Evolutionary conservation across 1,140 invertebrate genomes (phyloP), one percentile per base, ranked within the genome.

Genomic region (Chrysopa pallens): DNA sequence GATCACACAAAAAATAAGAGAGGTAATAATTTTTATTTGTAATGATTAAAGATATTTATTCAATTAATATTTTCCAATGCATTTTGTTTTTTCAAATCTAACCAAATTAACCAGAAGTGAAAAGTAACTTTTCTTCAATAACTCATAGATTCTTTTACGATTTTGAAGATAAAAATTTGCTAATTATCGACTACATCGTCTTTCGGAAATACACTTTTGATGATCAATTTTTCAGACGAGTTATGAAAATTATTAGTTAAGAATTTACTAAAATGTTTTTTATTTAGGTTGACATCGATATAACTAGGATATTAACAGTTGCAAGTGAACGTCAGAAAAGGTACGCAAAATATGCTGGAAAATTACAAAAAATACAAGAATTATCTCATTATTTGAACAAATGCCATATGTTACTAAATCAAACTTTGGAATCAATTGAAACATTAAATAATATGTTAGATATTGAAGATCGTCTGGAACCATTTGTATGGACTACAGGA

Each of bases 401-500:
- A 28, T 90, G 90, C 54, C 84, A 90, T 58, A 74, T 76, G 36
- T 62, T 81, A 41, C 66, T 95, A 6, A 85, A 88, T 56, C 79
- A 89, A 59, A 86, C 85, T 6, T 61, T 93, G 1, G 85, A 85
- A 53, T 78, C 78, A 39, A 70, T 93, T 51, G 85, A 92, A 52
- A 75, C 75, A 4, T 65, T 95, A 13, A 94, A 95, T 56, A 78
- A 81, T 56, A 58, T 83, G 33, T 64, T 96, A 29, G 88, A 90
- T 6, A 65, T 80, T 38, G 78, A 84, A 29, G 82, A 91, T 45
- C 72, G 85, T 31, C 57, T 95, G 13, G 86, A 93, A 62, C 83
- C 87, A 1, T 93, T 95, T 61, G 76, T 86, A 8, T 90, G 85
- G 87, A 84, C 80, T 6, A 85, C 82, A 38, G 81, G 78, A 57